Percentiles rank a stretch among this genome's conserved stretches.
Conservation (phyloP, 2,888 invertebrate genomes). For the Anorthoa munda region DNA sequence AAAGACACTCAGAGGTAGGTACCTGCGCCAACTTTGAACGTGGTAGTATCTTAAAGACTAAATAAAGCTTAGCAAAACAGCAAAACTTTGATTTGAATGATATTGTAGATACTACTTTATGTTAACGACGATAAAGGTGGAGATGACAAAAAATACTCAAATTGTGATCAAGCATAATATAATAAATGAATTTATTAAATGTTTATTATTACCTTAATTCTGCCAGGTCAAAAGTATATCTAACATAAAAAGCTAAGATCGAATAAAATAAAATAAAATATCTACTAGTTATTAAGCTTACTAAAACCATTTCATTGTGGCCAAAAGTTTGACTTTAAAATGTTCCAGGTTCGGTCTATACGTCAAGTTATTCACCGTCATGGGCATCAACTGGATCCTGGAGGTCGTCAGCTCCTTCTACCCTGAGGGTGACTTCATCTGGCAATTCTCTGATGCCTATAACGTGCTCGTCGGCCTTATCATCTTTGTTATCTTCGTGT, state of each 20-base stretch:
- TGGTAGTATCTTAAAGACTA: background rate
- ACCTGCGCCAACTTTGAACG: background rate
- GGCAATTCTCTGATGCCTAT: slow-evolving; percentile 92
- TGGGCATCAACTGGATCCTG: slow-evolving; percentile 95
- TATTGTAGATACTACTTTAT: background rate
- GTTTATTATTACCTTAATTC: background rate
- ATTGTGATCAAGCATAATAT: background rate
- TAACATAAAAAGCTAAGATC: background rate
- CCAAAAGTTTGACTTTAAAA: slow-evolving; percentile 52
- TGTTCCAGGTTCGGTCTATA: slow-evolving; percentile 92
- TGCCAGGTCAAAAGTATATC: no score
- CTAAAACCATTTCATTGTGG: slow-evolving; percentile 50
- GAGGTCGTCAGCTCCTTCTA: slow-evolving; percentile 93
- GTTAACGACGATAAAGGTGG: background rate
- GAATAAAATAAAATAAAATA: background rate
- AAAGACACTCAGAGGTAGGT: slow-evolving; percentile 84
- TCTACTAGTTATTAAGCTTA: slow-evolving; percentile 6
- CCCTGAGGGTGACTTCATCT: slow-evolving; percentile 86
- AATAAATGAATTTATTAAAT: background rate
- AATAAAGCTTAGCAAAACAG: background rate
- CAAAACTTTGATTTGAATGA: background rate
- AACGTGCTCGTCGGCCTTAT: slow-evolving; percentile 93
- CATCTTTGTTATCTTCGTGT: slow-evolving; percentile 94
- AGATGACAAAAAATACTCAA: background rate
- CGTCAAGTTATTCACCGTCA: slow-evolving; percentile 93